These are phyloP conservation scores for Sparidentex hasta DNA, from an alignment of 2,797 vertebrate genomes.

Conservation along the genomic window DNA sequence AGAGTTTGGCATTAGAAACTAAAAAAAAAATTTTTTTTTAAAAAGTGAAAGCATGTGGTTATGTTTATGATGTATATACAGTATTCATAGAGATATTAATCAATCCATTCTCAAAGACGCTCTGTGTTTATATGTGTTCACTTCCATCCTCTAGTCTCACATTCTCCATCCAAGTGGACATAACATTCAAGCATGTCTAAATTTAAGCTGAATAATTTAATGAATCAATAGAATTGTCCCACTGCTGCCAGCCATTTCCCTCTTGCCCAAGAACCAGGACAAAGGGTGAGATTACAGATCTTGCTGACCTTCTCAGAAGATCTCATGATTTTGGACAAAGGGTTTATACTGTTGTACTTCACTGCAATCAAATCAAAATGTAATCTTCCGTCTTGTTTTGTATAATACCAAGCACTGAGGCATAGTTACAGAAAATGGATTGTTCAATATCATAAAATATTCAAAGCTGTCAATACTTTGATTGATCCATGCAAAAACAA, in stretches of 20 bases:
- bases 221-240: not conserved
- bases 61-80: conserved; percentile 40
- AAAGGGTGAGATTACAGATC: conserved; percentile 16
- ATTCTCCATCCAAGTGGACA: conserved; percentile 8
- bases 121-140: conserved; percentile 18
- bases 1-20: conserved; percentile 44
- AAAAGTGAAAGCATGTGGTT: conserved; percentile 8
- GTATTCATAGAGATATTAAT: conserved; percentile 19
- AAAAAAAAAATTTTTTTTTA: conserved; percentile 30
- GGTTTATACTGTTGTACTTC: not conserved
- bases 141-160: conserved; percentile 6
- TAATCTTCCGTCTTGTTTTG: not conserved
- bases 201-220: conserved; percentile 1
- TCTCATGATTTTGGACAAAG: not conserved
- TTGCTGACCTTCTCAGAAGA: conserved; percentile 2
- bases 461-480: conserved; percentile 45
- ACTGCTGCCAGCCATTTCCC: not conserved
- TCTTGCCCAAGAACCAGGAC: not conserved
- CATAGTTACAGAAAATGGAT: conserved; percentile 31
- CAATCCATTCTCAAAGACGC: conserved; percentile 14
- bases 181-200: conserved; percentile 36
- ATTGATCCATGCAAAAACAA: conserved; percentile 69
- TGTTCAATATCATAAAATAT: conserved; percentile 36
- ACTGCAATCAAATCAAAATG: conserved; percentile 21
- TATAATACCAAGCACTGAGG: conserved; percentile 31